These are phyloP conservation scores for Agrotis segetum DNA, from an alignment of 2,888 invertebrate species.

Conservation along the genomic window DNA sequence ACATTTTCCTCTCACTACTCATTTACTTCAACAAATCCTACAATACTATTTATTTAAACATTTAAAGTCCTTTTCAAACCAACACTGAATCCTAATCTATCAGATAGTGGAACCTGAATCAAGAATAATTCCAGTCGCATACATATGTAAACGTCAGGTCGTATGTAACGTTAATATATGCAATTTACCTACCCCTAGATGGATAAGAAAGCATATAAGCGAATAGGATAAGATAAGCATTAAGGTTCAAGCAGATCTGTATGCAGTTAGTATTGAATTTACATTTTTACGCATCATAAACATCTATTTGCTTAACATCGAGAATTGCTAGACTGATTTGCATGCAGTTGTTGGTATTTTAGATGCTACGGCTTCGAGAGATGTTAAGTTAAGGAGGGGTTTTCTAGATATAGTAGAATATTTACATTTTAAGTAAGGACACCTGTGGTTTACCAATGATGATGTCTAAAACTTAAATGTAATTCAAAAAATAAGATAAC, in stretches of 20 bases:
- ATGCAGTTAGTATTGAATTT: constrained; percentile 31
- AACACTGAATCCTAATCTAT: constrained; percentile 22
- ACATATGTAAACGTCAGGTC: constrained; percentile 50
- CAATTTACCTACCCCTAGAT: constrained; percentile 50
- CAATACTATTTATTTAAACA: constrained; percentile 12
- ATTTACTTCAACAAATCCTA: neutral
- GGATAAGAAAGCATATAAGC: constrained; percentile 34
- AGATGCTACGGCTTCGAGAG: neutral
- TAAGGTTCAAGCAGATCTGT: constrained; percentile 9
- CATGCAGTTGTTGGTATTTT: constrained; percentile 25
- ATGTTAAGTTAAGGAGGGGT: constrained; percentile 1
- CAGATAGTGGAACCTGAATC: constrained; percentile 42
- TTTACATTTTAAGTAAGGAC: neutral
- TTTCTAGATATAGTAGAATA: neutral
- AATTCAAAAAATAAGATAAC: neutral
- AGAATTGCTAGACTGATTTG: constrained; percentile 44
- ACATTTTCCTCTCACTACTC: neutral
- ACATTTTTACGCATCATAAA: constrained; percentile 52
- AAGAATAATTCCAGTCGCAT: constrained; percentile 27
- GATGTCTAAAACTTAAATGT: neutral
- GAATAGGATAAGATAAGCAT: constrained; percentile 26
- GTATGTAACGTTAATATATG: constrained; percentile 48
- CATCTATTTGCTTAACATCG: constrained; percentile 38
- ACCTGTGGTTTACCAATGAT: constrained; percentile 14
- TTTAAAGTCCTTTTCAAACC: constrained; percentile 2